Evolutionary conservation across 2,888 invertebrate species (phyloP).

Genomic region (Pterobdella sp.): DNA sequence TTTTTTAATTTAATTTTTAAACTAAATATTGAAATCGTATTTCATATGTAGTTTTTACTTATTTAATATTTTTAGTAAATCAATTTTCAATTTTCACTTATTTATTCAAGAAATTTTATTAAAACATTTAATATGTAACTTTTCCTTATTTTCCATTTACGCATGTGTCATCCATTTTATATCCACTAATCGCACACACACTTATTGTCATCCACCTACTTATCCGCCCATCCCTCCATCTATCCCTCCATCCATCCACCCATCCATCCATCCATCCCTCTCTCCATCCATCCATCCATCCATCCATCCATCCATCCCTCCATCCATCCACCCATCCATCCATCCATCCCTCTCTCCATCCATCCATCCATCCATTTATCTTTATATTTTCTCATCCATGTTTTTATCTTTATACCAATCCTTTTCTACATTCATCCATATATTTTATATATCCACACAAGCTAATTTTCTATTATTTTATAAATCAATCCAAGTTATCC

Average conservation of each 20-base stretch:
- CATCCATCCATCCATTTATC: conserved; percentile 14
- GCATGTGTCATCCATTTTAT: too few species aligned
- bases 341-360: conserved; percentile 5
- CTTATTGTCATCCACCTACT: background rate
- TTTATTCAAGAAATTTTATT: background rate
- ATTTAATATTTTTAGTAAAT: too few species aligned
- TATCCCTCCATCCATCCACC: background rate
- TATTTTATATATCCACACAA: background rate
- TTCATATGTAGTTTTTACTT: too few species aligned
- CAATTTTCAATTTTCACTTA: background rate
- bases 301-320: conserved; percentile 13
- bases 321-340: conserved; percentile 20
- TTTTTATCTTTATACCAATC: background rate
- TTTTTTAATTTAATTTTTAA: too few species aligned
- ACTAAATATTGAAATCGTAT: too few species aligned
- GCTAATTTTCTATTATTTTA: too few species aligned
- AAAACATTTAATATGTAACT: background rate
- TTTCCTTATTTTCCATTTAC: too few species aligned
- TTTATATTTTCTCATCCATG: background rate
- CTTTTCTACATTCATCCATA: background rate
- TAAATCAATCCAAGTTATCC: background rate
- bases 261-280: background rate
- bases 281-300: background rate
- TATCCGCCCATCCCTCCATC: background rate
- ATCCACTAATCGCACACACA: background rate